Evolutionary conservation across 1,140 invertebrate genomes (phyloP).

Genomic region (Berghia stephanieae): DNA sequence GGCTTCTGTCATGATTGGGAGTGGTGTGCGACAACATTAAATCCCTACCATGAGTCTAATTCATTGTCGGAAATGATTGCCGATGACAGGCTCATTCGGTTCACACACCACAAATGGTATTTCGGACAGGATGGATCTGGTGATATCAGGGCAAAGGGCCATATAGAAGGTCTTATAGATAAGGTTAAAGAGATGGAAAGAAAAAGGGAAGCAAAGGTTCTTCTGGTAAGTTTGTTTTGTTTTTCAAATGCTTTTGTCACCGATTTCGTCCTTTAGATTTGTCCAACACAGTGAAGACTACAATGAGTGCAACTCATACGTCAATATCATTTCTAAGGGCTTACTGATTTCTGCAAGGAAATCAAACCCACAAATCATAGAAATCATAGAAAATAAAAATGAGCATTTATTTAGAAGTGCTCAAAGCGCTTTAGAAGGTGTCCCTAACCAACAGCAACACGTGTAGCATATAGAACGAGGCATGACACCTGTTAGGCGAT

Average conservation of each 20-base stretch:
- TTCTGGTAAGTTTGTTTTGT: constrained; percentile 11
- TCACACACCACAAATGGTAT: constrained; percentile 82
- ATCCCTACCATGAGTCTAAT: constrained; percentile 92
- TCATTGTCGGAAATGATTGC: constrained; percentile 75
- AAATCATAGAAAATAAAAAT: too few relatives aligned
- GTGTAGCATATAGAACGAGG: too few relatives aligned
- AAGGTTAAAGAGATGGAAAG: constrained; percentile 53
- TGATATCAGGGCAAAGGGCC: constrained; percentile 77
- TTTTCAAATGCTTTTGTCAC: not conserved
- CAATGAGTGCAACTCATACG: not conserved
- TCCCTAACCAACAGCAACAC: too few relatives aligned
- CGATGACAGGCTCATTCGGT: constrained; percentile 85
- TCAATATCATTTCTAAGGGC: not conserved
- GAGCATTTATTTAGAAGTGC: not conserved
- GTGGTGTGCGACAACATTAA: constrained; percentile 87
- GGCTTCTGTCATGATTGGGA: constrained; percentile 71
- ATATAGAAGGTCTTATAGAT: constrained; percentile 74
- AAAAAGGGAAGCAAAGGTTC: constrained; percentile 56
- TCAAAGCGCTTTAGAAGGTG: too few relatives aligned
- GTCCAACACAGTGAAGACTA: not conserved
- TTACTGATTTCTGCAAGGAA: too few relatives aligned
- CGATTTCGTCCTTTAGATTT: not conserved
- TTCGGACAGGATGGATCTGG: constrained; percentile 88
- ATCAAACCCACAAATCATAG: too few relatives aligned
- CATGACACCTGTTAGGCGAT: too few relatives aligned